Conservation (phyloP, 2,888 invertebrate species). For the Mycalesis mineus region DNA sequence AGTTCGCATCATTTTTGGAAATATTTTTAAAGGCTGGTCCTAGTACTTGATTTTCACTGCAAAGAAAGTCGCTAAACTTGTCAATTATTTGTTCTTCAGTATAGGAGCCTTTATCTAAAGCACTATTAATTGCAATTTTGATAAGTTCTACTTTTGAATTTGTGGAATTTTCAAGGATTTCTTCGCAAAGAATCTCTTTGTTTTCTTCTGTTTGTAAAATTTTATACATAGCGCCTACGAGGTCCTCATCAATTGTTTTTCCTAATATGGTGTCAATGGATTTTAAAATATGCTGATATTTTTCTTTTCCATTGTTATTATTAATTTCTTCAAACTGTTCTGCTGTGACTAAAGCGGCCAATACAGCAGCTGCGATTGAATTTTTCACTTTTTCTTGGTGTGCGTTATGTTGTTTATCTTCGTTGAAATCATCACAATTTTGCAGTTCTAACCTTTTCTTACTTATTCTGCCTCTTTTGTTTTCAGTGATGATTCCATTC, state of each 20-base stretch:
- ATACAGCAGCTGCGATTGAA: conserved; percentile 73
- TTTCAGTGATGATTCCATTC: conserved; percentile 40
- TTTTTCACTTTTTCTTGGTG: conserved; percentile 75
- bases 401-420: conserved; percentile 48
- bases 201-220: conserved; percentile 73
- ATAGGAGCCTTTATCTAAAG: conserved; percentile 64
- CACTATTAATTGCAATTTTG: conserved; percentile 74
- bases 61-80: conserved; percentile 80
- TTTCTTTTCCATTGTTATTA: conserved; percentile 70
- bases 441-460: conserved; percentile 51
- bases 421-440: conserved; percentile 37
- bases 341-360: conserved; percentile 71
- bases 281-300: conserved; percentile 70
- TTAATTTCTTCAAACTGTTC: conserved; percentile 73
- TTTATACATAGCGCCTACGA: conserved; percentile 69
- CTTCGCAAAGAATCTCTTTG: conserved; percentile 67
- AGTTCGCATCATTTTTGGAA: conserved; percentile 78
- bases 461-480: conserved; percentile 50
- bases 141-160: conserved; percentile 81
- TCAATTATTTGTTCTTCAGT: conserved; percentile 80
- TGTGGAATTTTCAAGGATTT: conserved; percentile 70
- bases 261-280: conserved; percentile 74
- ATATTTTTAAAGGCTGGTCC: conserved; percentile 82
- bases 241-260: conserved; percentile 68
- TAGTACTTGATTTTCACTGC: conserved; percentile 79